Percentiles rank a stretch among this genome's conserved stretches.
phyloP scores from a whole-genome alignment of 2,888 invertebrate species.

The Lithophane semibrunnea region DNA sequence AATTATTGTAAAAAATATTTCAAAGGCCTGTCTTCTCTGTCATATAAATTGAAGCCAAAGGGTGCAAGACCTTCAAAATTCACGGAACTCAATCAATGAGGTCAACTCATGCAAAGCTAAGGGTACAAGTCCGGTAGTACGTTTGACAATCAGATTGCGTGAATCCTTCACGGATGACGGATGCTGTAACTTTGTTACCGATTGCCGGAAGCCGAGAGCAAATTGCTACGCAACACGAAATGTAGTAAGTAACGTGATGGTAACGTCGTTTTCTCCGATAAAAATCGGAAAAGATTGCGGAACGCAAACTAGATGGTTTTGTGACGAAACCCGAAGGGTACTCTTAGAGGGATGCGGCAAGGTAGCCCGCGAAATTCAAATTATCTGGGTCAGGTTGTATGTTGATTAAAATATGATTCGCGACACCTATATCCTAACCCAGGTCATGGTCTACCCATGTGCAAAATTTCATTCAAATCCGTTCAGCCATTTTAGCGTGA shows the following conservation, averaged over 20 bases:
- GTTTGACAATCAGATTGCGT: conserved; percentile 15
- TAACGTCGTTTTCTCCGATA: neutral
- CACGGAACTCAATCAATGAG: neutral
- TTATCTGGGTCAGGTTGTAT: too few relatives aligned
- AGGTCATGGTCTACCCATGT: too few relatives aligned
- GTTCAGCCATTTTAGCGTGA: too few relatives aligned
- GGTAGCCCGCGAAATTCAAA: too few relatives aligned
- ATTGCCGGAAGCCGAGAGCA: neutral
- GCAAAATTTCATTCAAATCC: too few relatives aligned
- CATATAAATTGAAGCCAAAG: neutral
- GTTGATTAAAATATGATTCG: too few relatives aligned
- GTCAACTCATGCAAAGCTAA: neutral
- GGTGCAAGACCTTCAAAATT: neutral
- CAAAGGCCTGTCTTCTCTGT: too few relatives aligned
- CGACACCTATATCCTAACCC: too few relatives aligned
- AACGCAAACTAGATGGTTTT: neutral
- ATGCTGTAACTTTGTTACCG: conserved; percentile 9
- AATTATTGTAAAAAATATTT: neutral
- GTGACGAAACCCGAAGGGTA: neutral
- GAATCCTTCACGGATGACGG: neutral
- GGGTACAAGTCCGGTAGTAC: neutral
- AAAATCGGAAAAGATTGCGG: neutral
- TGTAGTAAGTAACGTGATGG: neutral
- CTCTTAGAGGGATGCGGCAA: too few relatives aligned
- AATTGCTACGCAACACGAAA: neutral